These are phyloP conservation scores for Athalia cordata DNA, from an alignment of 2,888 invertebrate species.

Conservation along the genomic window DNA sequence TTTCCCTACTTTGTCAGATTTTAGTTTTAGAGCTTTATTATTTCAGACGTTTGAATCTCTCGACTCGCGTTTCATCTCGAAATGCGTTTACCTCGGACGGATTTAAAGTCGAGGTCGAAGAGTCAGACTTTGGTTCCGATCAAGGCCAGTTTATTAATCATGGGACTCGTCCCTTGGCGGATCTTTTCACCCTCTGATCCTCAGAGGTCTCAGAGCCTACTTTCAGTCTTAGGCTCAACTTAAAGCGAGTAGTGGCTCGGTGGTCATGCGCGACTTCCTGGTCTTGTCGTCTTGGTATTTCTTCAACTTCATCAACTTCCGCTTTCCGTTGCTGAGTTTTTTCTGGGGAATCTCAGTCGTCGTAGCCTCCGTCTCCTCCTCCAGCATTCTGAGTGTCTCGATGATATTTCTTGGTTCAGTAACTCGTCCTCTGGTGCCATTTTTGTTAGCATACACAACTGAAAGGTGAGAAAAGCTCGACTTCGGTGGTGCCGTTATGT, in stretches of 20 bases:
- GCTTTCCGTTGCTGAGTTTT: slow-evolving; percentile 69
- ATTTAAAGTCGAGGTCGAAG: slow-evolving; percentile 31
- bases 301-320: slow-evolving; percentile 68
- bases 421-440: slow-evolving; percentile 78
- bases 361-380: slow-evolving; percentile 74
- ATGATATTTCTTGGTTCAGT: slow-evolving; percentile 87
- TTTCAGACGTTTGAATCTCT: background rate
- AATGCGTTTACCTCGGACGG: slow-evolving; percentile 22
- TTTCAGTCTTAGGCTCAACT: slow-evolving; percentile 62
- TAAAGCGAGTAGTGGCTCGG: slow-evolving; percentile 69
- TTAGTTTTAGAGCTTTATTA: background rate
- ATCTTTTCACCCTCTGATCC: slow-evolving; percentile 29
- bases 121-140: slow-evolving; percentile 68
- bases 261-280: slow-evolving; percentile 67
- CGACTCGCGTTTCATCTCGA: slow-evolving; percentile 28
- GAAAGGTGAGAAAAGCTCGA: slow-evolving; percentile 89
- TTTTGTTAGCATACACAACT: slow-evolving; percentile 89
- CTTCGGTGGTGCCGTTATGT: slow-evolving; percentile 89
- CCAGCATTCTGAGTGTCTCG: slow-evolving; percentile 85
- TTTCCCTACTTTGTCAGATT: background rate
- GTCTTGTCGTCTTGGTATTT: slow-evolving; percentile 70
- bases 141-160: slow-evolving; percentile 62
- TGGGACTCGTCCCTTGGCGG: slow-evolving; percentile 62
- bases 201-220: background rate
- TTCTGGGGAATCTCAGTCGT: slow-evolving; percentile 67